A percentile compares a stretch with the other conserved stretches of the same genome.
phyloP scores from a whole-genome alignment of 2,113 vertebrate genomes.

The Scartelaos histophorus region DNA sequence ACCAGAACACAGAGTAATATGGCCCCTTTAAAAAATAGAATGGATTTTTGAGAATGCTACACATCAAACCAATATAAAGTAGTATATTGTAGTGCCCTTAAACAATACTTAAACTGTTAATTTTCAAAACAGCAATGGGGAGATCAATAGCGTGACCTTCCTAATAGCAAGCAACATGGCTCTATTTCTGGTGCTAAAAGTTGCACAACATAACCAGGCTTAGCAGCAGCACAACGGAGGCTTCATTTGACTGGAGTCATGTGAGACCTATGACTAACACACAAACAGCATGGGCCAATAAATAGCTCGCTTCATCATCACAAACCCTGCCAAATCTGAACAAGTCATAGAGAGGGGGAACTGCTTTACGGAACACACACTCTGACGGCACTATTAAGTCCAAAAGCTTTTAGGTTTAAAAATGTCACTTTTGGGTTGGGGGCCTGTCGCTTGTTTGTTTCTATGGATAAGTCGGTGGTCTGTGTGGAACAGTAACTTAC shows the following conservation, averaged over 20 bases:
- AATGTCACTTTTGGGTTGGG: too few species aligned
- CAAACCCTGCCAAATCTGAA: slow-evolving; percentile 5
- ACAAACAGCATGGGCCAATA: background rate
- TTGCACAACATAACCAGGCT: background rate
- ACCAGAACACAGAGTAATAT: background rate
- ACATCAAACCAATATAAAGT: background rate
- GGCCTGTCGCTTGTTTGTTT: too few species aligned
- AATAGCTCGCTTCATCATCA: slow-evolving; percentile 11
- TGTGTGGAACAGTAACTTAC: too few species aligned
- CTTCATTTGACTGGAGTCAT: background rate
- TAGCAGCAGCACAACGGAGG: background rate
- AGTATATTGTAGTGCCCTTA: background rate
- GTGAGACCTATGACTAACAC: slow-evolving; percentile 10
- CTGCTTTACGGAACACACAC: slow-evolving; percentile 13
- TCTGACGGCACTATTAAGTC: background rate
- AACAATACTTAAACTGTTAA: background rate
- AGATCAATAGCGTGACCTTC: background rate
- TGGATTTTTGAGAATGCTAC: background rate
- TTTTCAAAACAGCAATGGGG: background rate
- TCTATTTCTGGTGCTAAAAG: background rate
- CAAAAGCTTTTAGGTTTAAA: background rate
- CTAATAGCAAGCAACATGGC: slow-evolving; percentile 6
- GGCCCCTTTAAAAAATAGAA: too few species aligned
- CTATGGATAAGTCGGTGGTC: too few species aligned
- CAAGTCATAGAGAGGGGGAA: background rate